A percentile compares a stretch with the other conserved stretches of the same genome.
phyloP scores from a whole-genome alignment of 2,797 vertebrate species.

The Danionella dracula region DNA sequence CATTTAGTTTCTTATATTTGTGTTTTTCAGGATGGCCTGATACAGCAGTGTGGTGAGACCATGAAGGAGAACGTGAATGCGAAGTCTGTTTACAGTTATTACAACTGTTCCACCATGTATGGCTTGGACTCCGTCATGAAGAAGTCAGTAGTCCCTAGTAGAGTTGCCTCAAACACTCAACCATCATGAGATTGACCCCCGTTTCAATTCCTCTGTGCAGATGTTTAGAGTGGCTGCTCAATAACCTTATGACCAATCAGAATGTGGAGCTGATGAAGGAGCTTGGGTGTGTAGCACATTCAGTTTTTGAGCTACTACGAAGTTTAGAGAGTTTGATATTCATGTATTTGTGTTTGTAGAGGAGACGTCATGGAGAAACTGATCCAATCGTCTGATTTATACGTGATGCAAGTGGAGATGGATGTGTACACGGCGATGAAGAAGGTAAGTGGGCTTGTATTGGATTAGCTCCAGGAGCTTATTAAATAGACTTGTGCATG shows the following conservation, averaged over 20 bases:
- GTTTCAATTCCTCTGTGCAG: constrained; percentile 56
- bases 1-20: not conserved
- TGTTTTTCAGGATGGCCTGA: constrained; percentile 82
- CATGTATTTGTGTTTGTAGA: constrained; percentile 57
- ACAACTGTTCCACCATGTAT: constrained; percentile 83
- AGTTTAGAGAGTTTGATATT: not conserved
- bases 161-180: not conserved
- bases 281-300: constrained; percentile 74
- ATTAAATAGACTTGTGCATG: too few relatives aligned
- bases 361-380: constrained; percentile 87
- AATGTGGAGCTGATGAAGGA: constrained; percentile 94
- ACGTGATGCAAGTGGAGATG: constrained; percentile 99
- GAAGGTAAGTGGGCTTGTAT: constrained; percentile 70
- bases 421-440: constrained; percentile 96
- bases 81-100: constrained; percentile 89
- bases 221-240: constrained; percentile 96
- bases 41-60: constrained; percentile 96
- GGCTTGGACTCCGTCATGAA: constrained; percentile 93
- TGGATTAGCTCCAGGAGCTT: too few relatives aligned
- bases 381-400: constrained; percentile 90
- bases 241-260: constrained; percentile 97
- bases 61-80: constrained; percentile 97
- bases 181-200: too few relatives aligned
- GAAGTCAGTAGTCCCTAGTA: constrained; percentile 69
- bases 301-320: not conserved